Conservation (phyloP, 2,888 invertebrate genomes). For the Balanococcus diminutus region DNA sequence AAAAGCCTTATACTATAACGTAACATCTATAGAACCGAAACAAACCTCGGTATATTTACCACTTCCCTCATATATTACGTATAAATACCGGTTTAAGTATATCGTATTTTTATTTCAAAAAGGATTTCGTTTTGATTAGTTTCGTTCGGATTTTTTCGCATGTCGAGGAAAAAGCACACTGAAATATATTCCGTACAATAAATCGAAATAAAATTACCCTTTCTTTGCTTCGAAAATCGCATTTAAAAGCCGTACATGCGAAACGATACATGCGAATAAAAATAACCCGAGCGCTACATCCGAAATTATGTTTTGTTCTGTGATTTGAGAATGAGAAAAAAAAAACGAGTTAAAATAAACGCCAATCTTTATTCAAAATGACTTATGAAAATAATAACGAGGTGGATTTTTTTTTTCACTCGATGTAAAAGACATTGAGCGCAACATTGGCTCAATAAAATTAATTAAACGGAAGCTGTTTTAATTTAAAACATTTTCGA, state of each 20-base stretch:
- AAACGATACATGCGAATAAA: slow-evolving; percentile 26
- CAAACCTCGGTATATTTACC: slow-evolving; percentile 7
- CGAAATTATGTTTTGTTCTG: slow-evolving; percentile 22
- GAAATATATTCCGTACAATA: neutral
- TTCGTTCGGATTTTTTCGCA: slow-evolving; percentile 24
- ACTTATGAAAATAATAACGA: neutral
- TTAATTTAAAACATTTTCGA: neutral
- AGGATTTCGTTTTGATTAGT: slow-evolving; percentile 35
- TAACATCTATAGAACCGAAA: neutral
- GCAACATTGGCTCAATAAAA: neutral
- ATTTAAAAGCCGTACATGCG: neutral
- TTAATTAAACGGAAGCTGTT: neutral
- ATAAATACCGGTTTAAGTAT: slow-evolving; percentile 17
- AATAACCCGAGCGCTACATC: neutral
- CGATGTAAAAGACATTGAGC: neutral
- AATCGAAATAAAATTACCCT: slow-evolving; percentile 36
- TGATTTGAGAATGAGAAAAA: neutral
- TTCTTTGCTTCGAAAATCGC: slow-evolving; percentile 7
- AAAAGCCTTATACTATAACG: too few species aligned
- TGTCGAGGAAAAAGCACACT: slow-evolving; percentile 6
- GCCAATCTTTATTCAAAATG: neutral
- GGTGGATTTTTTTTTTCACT: neutral
- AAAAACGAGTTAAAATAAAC: neutral
- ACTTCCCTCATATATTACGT: slow-evolving; percentile 1
- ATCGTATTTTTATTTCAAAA: slow-evolving; percentile 33